Evolutionary conservation across 2,888 invertebrate genomes (phyloP), one percentile per base, ranked within the genome.

Genomic region (Patella pellucida): DNA sequence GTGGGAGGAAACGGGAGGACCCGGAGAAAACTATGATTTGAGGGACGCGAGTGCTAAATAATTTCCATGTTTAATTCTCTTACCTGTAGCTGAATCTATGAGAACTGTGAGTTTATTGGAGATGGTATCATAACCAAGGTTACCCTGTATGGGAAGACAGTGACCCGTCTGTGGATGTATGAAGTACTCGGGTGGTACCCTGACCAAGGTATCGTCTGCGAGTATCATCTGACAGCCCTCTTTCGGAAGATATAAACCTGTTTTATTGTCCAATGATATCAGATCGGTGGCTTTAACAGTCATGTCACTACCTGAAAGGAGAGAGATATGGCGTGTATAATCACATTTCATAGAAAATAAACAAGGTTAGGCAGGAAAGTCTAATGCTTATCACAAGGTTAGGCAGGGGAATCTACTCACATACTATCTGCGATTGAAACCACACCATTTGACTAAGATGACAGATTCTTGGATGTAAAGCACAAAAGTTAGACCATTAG

Each of bases 161-260:
- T 83, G 81, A 3, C 89, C 89, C 0, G 89, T 90, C 79, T 89
- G 88, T 50, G 89, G 88, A 75, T 90, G 89, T 2, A 90, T 76
- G 79, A 88, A 89, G 79, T 83, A 83, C 73, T 87, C 82, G 1
- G 77, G 62, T 9, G 89, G 89, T 9, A 89, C 82, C 1, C 82
- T 81, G 15, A 76, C 75, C 12, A 84, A 76, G 7, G 76, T 82
- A 9, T 88, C 88, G 75, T 86, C 84, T 16, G 83, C 84, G 23
- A 84, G 68, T 50, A 87, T 14, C 86, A 90, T 89, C 79, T 85
- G 81, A 0, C 84, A 72, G 3, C 83, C 87, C n/a, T 79, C 16
- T 69, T 83, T 85, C 19, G 89, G 87, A 68, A 80, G 76, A 68
- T 88, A 80, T 16, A 90, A 81, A 11, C 90, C 89, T n/a, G 88